These are phyloP conservation scores for Torymus auratus DNA, from an alignment of 2,888 invertebrate genomes.

Conservation along the genomic window DNA sequence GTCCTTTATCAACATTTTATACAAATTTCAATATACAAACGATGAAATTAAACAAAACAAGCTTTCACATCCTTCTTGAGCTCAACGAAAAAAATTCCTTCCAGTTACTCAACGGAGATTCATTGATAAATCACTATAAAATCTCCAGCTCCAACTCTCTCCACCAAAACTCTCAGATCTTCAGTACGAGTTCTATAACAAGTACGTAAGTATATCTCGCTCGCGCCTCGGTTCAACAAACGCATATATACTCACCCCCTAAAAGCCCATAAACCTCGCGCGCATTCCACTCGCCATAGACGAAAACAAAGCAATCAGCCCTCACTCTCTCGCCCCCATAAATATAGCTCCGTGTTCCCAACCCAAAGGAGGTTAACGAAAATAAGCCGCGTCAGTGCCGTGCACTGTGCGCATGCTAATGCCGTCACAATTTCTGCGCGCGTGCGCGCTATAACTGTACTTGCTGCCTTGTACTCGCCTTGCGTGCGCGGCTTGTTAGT, in stretches of 20 bases:
- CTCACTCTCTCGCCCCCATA: neutral
- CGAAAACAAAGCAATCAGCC: conserved; percentile 29
- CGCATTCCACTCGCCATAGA: neutral
- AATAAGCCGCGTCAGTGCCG: conserved; percentile 17
- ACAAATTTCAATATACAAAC: no score
- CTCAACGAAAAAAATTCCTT: no score
- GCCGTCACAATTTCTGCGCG: conserved; percentile 46
- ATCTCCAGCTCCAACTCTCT: no score
- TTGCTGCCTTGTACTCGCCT: neutral
- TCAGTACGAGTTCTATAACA: no score
- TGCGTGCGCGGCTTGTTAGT: conserved; percentile 5
- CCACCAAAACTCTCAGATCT: no score
- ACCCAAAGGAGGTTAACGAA: conserved; percentile 41
- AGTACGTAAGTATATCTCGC: no score
- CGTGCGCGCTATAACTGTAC: conserved; percentile 31
- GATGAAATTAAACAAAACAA: no score
- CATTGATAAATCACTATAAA: no score
- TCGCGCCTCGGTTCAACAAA: no score
- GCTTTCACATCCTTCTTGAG: no score
- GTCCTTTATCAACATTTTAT: no score
- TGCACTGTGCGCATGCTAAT: conserved; percentile 44
- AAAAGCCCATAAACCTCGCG: neutral
- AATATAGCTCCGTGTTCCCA: conserved; percentile 41
- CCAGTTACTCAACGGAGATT: no score
- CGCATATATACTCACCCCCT: conserved; percentile 2